Base-by-base conservation (phyloP, 2,888 invertebrate genomes). In the Ferrisia virgata region DNA sequence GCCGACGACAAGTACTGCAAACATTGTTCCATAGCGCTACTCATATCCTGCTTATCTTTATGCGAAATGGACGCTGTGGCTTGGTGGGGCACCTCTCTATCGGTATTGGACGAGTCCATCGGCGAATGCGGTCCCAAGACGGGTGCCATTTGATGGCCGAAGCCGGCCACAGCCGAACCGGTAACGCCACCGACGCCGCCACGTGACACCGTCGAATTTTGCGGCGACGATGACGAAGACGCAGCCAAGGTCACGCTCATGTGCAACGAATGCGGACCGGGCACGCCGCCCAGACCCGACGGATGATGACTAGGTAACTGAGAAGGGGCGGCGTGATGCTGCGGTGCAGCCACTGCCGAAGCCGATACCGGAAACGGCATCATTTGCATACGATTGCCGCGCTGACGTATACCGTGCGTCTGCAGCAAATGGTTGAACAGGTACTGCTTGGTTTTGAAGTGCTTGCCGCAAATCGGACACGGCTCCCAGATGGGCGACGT, bases 371-470 rank as follows among this genome's bases (percentile, higher is more conserved):
- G 86, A 39, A 85, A 81, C 82, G 87, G 87, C 28, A 86, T 86
- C 72, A 87, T 86, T 47, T 87, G 85, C 86, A 86, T 86, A 22
- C 86, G 85, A 82, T 85, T 86, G 82, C 85, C 84, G 85, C 93
- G 91, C 89, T 93, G 93, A 87, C 93, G 91, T 87, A 93, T 93
- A 87, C 93, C 93, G 89, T 93, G 93, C 86, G 93, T 92, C 90
- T 93, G 93, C 87, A 93, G 91, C 89, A 93, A 92, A 89, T 93
- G 93, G 90, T 93, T 93, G 90, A 93, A 93, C 88, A 93, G 91
- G 89, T 93, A 93, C 89, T 93, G 93, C 89, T 93, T 92, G 87
- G 93, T 93, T 90, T 93, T 93, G 91, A 93, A 93, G 88, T 92
- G 92, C 90, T 93, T 93, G 88, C 93, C 93, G 90, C 93, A 93